Evolutionary conservation across 2,888 invertebrate genomes (phyloP), one percentile per base, ranked within the genome.

Genomic region (Spodoptera picta): DNA sequence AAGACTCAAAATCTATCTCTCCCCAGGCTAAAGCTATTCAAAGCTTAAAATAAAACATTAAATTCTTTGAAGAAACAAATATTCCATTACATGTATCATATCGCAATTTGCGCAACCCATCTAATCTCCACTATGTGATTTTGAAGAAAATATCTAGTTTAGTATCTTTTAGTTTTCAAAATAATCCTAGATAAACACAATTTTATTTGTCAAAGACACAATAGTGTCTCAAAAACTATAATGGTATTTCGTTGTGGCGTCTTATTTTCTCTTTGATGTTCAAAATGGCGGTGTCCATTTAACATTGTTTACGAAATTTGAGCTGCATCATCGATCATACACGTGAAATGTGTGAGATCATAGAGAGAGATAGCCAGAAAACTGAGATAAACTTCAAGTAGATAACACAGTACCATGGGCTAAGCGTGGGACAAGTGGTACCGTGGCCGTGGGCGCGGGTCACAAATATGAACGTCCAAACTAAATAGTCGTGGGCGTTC

Each of bases 291-390:
- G 12, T 44, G 51, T 65, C 59, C 24, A 66, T 69, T 66, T 49
- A n/a, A 47, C 19, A 36, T 43, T 55, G 59, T 69, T 27, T 54
- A 42, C 45, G 73, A 56, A 72, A 69, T 55, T 36, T 31, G 51
- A 69, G 52, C 66, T 27, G 42, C n/a, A 46, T 53, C 69, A 72
- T 69, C 73, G 58, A 69, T 69, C 72, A 69, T n/a, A 46, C 36
- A 14, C 24, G 27, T 53, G 41, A 41, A 64, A 46, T 65, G 54
- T 65, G 31, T 54, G 19, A 45, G 48, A 69, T 41, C 23, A 14
- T 14, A 42, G 23, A 41, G 10, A 19, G 43, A 44, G 6, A 14
- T 14, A 24, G 31, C 27, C 41, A 9, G 42, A 14, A 42, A 60
- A 47, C 51, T 36, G 46, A 60, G 50, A 60, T 58, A 9, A 36